These are phyloP conservation scores for Mesocentrotus franciscanus DNA, from an alignment of 53 echinoderm and acorn worm genomes.

Conservation along the genomic window DNA sequence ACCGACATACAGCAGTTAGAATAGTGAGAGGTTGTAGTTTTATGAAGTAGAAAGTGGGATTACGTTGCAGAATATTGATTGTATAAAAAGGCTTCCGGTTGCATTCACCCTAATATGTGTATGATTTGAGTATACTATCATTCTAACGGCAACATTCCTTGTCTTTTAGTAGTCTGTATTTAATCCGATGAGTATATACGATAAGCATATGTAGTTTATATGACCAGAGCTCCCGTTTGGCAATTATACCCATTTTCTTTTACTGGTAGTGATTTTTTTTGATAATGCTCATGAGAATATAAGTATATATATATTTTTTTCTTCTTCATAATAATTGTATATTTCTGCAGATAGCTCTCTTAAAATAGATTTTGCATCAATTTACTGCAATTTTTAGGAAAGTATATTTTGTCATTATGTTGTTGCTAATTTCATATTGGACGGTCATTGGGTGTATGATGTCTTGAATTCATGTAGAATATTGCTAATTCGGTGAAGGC, in stretches of 20 bases:
- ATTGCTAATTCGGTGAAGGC: not conserved
- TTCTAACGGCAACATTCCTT: slow-evolving; percentile 5
- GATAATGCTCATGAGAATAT: not conserved
- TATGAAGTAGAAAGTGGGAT: not conserved
- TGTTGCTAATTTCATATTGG: not conserved
- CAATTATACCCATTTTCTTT: not conserved
- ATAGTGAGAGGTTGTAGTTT: not conserved
- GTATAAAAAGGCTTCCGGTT: not conserved
- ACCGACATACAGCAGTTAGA: not conserved
- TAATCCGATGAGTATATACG: not conserved
- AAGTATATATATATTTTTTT: slow-evolving; percentile 9
- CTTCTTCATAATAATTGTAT: not conserved
- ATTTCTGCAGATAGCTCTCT: not conserved
- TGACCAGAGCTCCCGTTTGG: not conserved
- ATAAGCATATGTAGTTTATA: not conserved
- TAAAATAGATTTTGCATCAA: not conserved
- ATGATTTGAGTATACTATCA: not conserved
- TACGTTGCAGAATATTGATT: not conserved
- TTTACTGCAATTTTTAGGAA: not conserved
- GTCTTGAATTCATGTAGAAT: not conserved
- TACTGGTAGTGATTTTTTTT: not conserved
- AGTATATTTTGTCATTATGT: not conserved
- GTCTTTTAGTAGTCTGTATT: not conserved
- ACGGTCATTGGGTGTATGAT: not conserved
- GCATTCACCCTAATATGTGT: not conserved